phyloP scores from a whole-genome alignment of 2,797 vertebrate species.

The Chanos chanos region DNA sequence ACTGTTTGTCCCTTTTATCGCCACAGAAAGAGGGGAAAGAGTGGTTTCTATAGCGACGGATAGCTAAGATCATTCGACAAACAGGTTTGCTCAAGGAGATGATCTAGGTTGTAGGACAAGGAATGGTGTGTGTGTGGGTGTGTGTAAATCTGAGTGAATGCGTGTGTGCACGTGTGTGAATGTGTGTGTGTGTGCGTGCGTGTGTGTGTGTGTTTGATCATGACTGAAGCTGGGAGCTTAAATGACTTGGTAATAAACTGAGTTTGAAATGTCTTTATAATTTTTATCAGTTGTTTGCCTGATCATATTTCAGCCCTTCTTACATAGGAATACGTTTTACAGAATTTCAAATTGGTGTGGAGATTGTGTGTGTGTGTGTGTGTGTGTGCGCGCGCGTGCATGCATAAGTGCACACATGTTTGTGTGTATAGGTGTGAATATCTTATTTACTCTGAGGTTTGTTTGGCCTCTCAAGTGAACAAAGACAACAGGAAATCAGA shows the following conservation, averaged over 20 bases:
- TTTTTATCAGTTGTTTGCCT: too few species aligned
- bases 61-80: slow-evolving; percentile 45
- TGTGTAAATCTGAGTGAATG: slow-evolving; percentile 4
- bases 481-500: too few species aligned
- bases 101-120: slow-evolving; percentile 18
- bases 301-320: too few species aligned
- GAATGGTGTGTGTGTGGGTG: slow-evolving; percentile 16
- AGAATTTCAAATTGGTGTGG: too few species aligned
- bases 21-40: slow-evolving; percentile 50
- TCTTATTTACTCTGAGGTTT: too few species aligned
- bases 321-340: too few species aligned
- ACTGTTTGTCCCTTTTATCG: slow-evolving; percentile 65
- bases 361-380: background rate
- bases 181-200: slow-evolving; percentile 2
- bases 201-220: background rate
- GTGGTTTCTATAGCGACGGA: slow-evolving; percentile 71
- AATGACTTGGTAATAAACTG: too few species aligned
- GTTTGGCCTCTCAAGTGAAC: too few species aligned
- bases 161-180: background rate
- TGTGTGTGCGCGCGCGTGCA: background rate
- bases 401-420: background rate
- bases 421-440: background rate
- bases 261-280: too few species aligned
- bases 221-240: too few species aligned
- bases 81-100: slow-evolving; percentile 26